Evolutionary conservation across 2,888 invertebrate species (phyloP).

Genomic region (Amblyjoppa proteus): DNA sequence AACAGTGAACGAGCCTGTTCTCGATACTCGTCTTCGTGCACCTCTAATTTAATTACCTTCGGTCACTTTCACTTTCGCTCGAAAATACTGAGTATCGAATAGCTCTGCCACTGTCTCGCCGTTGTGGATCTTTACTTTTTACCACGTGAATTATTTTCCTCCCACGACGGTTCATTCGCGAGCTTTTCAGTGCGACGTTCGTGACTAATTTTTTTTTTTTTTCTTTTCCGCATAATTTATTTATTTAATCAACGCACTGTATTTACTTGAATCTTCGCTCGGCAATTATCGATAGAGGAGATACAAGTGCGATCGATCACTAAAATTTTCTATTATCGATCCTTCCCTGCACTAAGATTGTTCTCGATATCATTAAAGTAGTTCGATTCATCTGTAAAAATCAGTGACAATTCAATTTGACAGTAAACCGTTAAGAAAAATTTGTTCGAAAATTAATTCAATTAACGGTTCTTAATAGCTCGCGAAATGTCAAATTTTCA

Average conservation of each 20-base stretch:
- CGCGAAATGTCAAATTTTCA: too few relatives aligned
- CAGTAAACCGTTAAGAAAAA: background rate
- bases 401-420: background rate
- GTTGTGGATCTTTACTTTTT: background rate
- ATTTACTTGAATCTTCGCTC: background rate
- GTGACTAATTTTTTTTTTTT: background rate
- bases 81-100: background rate
- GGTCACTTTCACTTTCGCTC: slow-evolving; percentile 4
- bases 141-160: background rate
- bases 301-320: background rate
- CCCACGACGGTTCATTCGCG: background rate
- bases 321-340: background rate
- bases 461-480: too few relatives aligned
- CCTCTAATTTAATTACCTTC: background rate
- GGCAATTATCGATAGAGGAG: background rate
- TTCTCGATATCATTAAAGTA: background rate
- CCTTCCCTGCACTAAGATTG: background rate
- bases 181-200: background rate
- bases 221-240: too few relatives aligned
- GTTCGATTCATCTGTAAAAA: background rate
- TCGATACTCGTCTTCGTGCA: slow-evolving; percentile 4
- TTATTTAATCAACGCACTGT: background rate
- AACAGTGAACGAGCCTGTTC: background rate
- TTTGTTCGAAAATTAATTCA: too few relatives aligned
- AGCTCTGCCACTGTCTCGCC: background rate